Percentiles rank a stretch among this genome's conserved stretches.
phyloP scores from a whole-genome alignment of 2,888 invertebrate genomes.

The Hartigia nigra region DNA sequence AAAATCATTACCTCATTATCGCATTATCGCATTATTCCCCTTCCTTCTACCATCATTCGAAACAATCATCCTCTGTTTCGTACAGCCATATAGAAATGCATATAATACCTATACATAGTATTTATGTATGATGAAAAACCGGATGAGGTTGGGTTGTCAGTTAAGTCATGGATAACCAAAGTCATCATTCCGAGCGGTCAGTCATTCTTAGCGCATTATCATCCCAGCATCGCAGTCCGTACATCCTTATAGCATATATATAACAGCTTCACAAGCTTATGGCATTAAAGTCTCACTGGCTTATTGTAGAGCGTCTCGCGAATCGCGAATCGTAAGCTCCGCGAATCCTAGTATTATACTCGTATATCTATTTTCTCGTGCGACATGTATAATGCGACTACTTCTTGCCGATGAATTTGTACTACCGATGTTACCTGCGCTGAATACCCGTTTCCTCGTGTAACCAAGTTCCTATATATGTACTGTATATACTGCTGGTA shows the following conservation, averaged over 20 bases:
- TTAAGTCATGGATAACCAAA: neutral
- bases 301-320: neutral
- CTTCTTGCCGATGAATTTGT: slow-evolving; percentile 5
- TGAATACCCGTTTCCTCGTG: slow-evolving; percentile 1
- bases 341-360: neutral
- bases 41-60: neutral
- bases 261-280: neutral
- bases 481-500: neutral
- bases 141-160: neutral
- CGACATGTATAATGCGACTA: slow-evolving; percentile 2
- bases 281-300: neutral
- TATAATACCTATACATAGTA: neutral
- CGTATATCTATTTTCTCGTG: slow-evolving; percentile 2
- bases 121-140: neutral
- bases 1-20: neutral
- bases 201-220: slow-evolving; percentile 39
- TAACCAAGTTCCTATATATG: neutral
- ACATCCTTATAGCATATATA: neutral
- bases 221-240: slow-evolving; percentile 20
- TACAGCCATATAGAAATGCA: neutral
- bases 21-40: neutral
- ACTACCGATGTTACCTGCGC: slow-evolving; percentile 1
- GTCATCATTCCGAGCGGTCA: slow-evolving; percentile 22
- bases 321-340: neutral
- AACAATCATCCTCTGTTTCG: neutral